phyloP scores from a whole-genome alignment of 2,113 vertebrate species.

The Nycticryphes semicollaris region DNA sequence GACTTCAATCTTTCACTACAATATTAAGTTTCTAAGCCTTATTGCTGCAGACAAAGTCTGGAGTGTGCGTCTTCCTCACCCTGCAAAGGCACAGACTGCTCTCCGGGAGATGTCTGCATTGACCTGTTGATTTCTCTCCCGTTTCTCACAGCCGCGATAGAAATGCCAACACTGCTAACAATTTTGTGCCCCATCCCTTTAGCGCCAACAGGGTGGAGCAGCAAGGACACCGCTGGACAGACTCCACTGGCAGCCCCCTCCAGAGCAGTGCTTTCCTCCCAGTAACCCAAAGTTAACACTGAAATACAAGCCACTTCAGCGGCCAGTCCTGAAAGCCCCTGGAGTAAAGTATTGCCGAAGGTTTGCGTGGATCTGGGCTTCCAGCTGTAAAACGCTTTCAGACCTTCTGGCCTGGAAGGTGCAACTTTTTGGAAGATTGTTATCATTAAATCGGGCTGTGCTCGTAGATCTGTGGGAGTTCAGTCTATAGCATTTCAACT shows the following conservation, averaged over 20 bases:
- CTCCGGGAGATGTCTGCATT: rapidly evolving
- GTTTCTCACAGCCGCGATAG: background rate
- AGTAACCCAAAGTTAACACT: background rate
- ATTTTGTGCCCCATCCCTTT: background rate
- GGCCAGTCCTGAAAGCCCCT: background rate
- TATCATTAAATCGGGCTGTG: background rate
- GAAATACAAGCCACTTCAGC: background rate
- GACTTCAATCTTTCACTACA: slow-evolving; percentile 22
- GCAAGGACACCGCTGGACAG: background rate
- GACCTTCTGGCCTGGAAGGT: slow-evolving; percentile 29
- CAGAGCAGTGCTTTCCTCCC: background rate
- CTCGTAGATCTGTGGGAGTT: background rate
- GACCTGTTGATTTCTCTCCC: background rate
- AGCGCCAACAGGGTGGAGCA: background rate
- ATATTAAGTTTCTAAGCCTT: slow-evolving; percentile 48
- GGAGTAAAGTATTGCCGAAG: background rate
- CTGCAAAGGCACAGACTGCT: background rate
- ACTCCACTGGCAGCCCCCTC: background rate
- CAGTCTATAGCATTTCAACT: background rate
- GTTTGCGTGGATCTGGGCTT: background rate
- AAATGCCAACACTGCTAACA: background rate
- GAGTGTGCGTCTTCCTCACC: rapidly evolving
- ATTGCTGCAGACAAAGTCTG: background rate
- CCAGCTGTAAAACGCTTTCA: slow-evolving; percentile 25
- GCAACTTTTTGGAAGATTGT: slow-evolving; percentile 18